Evolutionary conservation across 2,888 invertebrate species (phyloP).

Genomic region (Corbicula japonica): DNA sequence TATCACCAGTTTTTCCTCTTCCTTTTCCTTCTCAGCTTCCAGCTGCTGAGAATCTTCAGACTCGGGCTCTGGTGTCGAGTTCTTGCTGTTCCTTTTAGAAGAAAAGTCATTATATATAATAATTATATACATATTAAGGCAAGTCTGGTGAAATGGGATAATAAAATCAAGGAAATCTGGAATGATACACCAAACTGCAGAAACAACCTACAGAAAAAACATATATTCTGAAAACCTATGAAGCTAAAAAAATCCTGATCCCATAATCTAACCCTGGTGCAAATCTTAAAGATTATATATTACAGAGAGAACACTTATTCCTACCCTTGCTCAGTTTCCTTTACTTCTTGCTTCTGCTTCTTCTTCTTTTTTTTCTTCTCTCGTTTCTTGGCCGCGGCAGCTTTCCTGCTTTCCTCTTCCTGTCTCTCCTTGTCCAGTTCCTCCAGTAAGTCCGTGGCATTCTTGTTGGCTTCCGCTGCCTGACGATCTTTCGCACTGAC

Average conservation of each 20-base stretch:
- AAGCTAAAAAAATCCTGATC: too few relatives aligned
- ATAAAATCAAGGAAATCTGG: too few relatives aligned
- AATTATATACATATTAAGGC: too few relatives aligned
- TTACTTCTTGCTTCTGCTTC: constrained; percentile 82
- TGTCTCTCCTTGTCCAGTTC: constrained; percentile 97
- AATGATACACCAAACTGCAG: too few relatives aligned
- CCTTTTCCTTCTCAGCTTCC: constrained; percentile 89
- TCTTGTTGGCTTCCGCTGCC: constrained; percentile 98
- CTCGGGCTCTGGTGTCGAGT: constrained; percentile 85
- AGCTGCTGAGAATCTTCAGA: constrained; percentile 86
- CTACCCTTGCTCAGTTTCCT: constrained; percentile 53
- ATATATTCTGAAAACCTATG: too few relatives aligned
- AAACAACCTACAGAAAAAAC: too few relatives aligned
- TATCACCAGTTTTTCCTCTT: constrained; percentile 74
- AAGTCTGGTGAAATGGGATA: too few relatives aligned
- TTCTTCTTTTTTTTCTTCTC: constrained; percentile 91
- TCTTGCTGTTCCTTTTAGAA: constrained; percentile 75
- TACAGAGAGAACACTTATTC: too few relatives aligned
- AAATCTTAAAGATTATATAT: too few relatives aligned
- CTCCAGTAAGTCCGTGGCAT: constrained; percentile 97
- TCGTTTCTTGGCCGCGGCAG: constrained; percentile 95
- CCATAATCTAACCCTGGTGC: too few relatives aligned
- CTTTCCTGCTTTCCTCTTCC: constrained; percentile 95
- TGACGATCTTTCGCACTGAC: constrained; percentile 99
- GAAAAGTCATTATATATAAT: too few relatives aligned